Conservation (phyloP, 1,140 invertebrate species). For the Atta cephalotes region DNA sequence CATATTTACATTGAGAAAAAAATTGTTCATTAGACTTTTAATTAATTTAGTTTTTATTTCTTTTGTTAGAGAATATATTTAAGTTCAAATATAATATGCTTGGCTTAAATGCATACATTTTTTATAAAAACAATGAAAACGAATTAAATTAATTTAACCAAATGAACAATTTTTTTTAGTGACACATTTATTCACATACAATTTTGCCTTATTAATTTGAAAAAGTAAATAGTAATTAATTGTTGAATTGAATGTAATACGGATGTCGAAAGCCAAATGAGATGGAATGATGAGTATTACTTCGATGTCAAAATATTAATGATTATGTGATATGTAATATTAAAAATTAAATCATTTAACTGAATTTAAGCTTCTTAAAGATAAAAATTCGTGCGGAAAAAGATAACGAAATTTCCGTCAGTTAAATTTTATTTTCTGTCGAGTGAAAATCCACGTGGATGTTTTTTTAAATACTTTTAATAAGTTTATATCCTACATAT, state of each 20-base stretch:
- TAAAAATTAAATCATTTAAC: not conserved
- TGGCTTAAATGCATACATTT: no score
- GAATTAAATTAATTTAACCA: no score
- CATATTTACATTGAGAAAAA: not conserved
- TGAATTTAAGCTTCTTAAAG: no score
- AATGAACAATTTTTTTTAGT: no score
- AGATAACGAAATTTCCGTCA: not conserved
- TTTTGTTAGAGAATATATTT: no score
- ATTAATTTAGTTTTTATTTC: no score
- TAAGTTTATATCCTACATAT: not conserved
- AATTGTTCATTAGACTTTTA: no score
- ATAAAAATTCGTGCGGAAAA: not conserved
- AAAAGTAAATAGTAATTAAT: not conserved
- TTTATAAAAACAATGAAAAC: no score
- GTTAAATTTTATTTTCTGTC: slow-evolving; percentile 17
- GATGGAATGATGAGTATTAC: slow-evolving; percentile 3
- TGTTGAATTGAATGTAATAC: not conserved
- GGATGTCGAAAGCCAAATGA: not conserved
- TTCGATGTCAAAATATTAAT: slow-evolving; percentile 15
- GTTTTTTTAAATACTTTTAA: not conserved
- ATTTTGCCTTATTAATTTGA: slow-evolving; percentile 4
- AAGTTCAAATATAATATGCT: no score
- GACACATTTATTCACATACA: not conserved
- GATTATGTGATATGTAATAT: not conserved
- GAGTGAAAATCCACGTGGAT: not conserved